Evolutionary conservation across 2,113 vertebrate genomes (phyloP).

Genomic region (Siniperca chuatsi): DNA sequence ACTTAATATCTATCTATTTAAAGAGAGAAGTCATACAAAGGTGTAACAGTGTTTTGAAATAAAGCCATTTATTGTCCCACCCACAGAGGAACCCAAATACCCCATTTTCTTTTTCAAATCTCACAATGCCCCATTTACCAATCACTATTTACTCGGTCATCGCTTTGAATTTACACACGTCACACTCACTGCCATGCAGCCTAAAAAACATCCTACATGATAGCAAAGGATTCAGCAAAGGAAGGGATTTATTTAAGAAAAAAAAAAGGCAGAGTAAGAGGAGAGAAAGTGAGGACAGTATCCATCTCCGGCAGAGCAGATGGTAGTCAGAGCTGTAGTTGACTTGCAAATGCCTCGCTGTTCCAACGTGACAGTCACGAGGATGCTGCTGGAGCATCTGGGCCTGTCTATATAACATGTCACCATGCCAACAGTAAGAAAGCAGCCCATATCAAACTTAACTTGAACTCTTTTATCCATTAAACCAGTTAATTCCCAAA

Average conservation of each 20-base stretch:
- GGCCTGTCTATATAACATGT: slow-evolving; percentile 69
- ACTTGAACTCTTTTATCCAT: slow-evolving; percentile 15
- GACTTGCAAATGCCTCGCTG: slow-evolving; percentile 79
- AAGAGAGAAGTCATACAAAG: slow-evolving; percentile 8
- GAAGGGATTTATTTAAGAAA: slow-evolving; percentile 56
- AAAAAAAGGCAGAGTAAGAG: not conserved
- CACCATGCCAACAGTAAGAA: slow-evolving; percentile 50
- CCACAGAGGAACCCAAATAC: slow-evolving; percentile 6
- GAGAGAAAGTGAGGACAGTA: slow-evolving; percentile 53
- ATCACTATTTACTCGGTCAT: slow-evolving; percentile 30
- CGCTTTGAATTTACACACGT: slow-evolving; percentile 47
- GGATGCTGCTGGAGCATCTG: slow-evolving; percentile 77
- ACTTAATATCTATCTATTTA: slow-evolving; percentile 20
- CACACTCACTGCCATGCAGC: slow-evolving; percentile 16
- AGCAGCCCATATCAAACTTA: slow-evolving; percentile 31
- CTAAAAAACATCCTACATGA: slow-evolving; percentile 44
- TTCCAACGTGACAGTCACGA: slow-evolving; percentile 72
- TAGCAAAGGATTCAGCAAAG: slow-evolving; percentile 42
- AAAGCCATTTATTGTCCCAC: not conserved
- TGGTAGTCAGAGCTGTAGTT: slow-evolving; percentile 76
- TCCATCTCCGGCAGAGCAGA: slow-evolving; percentile 77
- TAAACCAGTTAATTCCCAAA: slow-evolving; percentile 17
- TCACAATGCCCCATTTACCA: slow-evolving; percentile 41
- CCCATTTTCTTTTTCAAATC: slow-evolving; percentile 27
- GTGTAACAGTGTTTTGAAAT: slow-evolving; percentile 1